These are phyloP conservation scores for Heteropelma amictum DNA, from an alignment of 2,888 invertebrate genomes.

Conservation along the genomic window DNA sequence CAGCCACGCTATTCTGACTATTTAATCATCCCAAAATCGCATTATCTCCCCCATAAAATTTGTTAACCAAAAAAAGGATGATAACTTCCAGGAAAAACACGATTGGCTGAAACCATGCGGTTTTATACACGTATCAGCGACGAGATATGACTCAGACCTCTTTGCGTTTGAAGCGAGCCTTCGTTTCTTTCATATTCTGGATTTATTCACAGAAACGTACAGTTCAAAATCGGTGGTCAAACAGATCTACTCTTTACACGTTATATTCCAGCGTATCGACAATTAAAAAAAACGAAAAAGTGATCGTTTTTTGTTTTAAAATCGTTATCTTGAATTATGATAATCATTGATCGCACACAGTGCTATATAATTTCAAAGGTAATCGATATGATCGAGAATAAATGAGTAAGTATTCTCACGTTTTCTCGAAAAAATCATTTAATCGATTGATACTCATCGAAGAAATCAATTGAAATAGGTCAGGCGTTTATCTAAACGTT, in stretches of 20 bases:
- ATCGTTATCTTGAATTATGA: no score
- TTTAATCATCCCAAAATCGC: no score
- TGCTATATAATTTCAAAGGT: no score
- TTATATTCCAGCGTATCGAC: no score
- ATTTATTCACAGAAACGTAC: not conserved
- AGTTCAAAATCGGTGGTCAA: no score
- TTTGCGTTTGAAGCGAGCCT: constrained; percentile 41
- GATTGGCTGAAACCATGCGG: constrained; percentile 31
- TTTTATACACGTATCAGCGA: constrained; percentile 18
- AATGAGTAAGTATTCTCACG: no score
- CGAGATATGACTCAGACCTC: constrained; percentile 40
- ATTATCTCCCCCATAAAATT: not conserved
- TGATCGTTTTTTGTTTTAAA: no score
- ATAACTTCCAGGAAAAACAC: constrained; percentile 28
- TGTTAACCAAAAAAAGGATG: constrained; percentile 3
- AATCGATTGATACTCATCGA: not conserved
- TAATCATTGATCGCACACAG: no score
- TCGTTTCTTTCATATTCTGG: constrained; percentile 27
- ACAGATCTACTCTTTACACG: no score
- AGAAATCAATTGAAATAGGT: not conserved
- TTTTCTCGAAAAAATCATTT: not conserved
- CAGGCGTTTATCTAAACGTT: not conserved
- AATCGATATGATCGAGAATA: no score
- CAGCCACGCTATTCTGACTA: no score
- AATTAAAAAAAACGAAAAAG: no score